Percentiles rank a stretch among this genome's conserved stretches.
Conservation (phyloP, 2,113 vertebrate genomes). For the Semnopithecus entellus region DNA sequence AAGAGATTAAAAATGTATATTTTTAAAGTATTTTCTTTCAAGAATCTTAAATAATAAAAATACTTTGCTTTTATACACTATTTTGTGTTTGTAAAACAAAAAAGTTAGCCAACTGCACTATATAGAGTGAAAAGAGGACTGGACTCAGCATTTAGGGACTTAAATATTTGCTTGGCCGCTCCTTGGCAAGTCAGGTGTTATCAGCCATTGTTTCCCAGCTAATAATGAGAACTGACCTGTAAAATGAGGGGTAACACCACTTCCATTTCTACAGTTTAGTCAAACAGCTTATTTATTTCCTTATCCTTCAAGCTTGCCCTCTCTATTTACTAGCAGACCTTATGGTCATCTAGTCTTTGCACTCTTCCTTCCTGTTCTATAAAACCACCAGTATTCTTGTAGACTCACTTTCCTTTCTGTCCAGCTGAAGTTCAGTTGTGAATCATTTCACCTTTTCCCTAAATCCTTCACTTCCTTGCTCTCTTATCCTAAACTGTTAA, state of each 20-base stretch:
- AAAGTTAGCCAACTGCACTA: background rate
- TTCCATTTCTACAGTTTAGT: background rate
- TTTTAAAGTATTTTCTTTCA: background rate
- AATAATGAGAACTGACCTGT: background rate
- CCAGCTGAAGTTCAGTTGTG: background rate
- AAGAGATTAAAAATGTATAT: background rate
- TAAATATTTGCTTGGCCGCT: background rate
- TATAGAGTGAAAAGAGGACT: background rate
- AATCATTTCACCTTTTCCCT: background rate
- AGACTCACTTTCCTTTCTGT: background rate
- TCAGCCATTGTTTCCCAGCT: background rate
- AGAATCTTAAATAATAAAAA: conserved; percentile 3
- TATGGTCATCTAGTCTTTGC: background rate
- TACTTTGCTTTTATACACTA: background rate
- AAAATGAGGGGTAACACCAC: background rate
- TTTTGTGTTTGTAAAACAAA: background rate
- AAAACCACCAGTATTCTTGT: background rate
- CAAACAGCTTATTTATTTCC: background rate
- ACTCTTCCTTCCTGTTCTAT: background rate
- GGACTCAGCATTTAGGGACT: background rate
- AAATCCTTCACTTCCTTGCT: background rate
- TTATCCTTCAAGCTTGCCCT: background rate
- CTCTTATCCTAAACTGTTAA: background rate
- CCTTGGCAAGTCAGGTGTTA: background rate
- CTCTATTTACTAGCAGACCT: background rate